Conservation (phyloP, 2,113 vertebrate species). For the Pterophyllum scalare region DNA sequence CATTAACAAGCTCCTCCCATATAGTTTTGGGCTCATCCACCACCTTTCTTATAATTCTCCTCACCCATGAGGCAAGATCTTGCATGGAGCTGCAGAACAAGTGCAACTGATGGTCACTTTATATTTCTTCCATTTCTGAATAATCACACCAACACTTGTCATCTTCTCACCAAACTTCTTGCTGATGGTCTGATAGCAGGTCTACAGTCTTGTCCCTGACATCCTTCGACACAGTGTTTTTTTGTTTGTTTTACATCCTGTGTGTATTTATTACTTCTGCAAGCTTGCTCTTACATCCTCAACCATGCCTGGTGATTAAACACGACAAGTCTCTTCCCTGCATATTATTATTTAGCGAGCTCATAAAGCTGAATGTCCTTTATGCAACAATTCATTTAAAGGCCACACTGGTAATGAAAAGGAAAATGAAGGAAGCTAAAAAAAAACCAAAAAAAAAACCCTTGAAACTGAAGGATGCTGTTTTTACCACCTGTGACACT, state of each 20-base stretch:
- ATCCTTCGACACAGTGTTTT: too few relatives aligned
- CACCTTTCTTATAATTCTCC: too few relatives aligned
- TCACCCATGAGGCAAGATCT: too few relatives aligned
- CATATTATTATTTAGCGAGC: conserved; percentile 49
- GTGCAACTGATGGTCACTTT: too few relatives aligned
- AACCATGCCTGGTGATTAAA: conserved; percentile 33
- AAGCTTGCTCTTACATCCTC: conserved; percentile 19
- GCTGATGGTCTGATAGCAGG: too few relatives aligned
- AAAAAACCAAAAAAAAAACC: background rate
- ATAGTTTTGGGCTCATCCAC: too few relatives aligned
- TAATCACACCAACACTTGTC: too few relatives aligned
- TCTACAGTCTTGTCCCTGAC: too few relatives aligned
- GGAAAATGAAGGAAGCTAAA: conserved; percentile 25
- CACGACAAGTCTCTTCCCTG: background rate
- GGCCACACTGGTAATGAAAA: conserved; percentile 56
- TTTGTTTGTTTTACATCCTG: background rate
- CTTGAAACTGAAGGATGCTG: conserved; percentile 24
- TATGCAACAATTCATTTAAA: conserved; percentile 66
- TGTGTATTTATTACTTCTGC: conserved; percentile 5
- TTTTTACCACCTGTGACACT: conserved; percentile 1
- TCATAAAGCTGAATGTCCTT: conserved; percentile 65
- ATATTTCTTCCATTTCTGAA: too few relatives aligned
- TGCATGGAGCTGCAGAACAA: too few relatives aligned
- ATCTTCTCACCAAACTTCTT: too few relatives aligned
- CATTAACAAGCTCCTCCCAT: too few relatives aligned